These are phyloP conservation scores for Calephelis nemesis DNA, from an alignment of 1,140 invertebrate genomes.

Conservation along the genomic window DNA sequence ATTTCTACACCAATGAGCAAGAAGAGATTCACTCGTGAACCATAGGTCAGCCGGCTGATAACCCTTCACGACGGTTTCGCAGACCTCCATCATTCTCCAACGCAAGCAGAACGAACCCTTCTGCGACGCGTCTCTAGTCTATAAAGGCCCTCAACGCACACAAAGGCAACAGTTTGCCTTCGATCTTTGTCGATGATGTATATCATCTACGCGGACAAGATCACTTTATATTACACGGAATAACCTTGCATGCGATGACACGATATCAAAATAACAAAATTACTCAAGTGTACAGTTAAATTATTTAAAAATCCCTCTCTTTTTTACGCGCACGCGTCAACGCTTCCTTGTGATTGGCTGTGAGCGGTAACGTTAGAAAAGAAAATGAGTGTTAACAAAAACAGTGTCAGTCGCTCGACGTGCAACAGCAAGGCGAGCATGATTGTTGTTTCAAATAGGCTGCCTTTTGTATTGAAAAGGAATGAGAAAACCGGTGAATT, in stretches of 20 bases:
- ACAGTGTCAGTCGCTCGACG: slow-evolving; percentile 63
- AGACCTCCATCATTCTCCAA: slow-evolving; percentile 56
- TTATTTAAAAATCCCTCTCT: slow-evolving; percentile 59
- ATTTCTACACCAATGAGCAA: slow-evolving; percentile 37
- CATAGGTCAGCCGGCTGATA: slow-evolving; percentile 53
- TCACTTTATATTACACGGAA: slow-evolving; percentile 32
- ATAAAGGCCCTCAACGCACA: slow-evolving; percentile 65
- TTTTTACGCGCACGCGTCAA: slow-evolving; percentile 59
- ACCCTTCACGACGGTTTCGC: slow-evolving; percentile 47
- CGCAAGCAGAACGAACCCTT: slow-evolving; percentile 60
- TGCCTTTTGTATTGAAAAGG: slow-evolving; percentile 91
- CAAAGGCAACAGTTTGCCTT: slow-evolving; percentile 65
- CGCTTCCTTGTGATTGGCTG: slow-evolving; percentile 62
- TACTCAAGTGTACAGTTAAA: slow-evolving; percentile 42
- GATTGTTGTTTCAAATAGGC: slow-evolving; percentile 93
- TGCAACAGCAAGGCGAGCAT: slow-evolving; percentile 84
- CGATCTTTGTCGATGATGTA: slow-evolving; percentile 68
- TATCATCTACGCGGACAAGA: slow-evolving; percentile 42
- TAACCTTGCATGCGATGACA: slow-evolving; percentile 50
- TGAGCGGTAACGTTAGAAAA: slow-evolving; percentile 45
- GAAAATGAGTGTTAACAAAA: slow-evolving; percentile 59
- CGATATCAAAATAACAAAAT: slow-evolving; percentile 32
- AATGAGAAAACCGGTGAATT: slow-evolving; percentile 85
- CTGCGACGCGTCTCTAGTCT: slow-evolving; percentile 62
- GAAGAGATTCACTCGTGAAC: slow-evolving; percentile 28